Conservation (phyloP, 2,888 invertebrate species). For the Linhomoeus sp. region DNA sequence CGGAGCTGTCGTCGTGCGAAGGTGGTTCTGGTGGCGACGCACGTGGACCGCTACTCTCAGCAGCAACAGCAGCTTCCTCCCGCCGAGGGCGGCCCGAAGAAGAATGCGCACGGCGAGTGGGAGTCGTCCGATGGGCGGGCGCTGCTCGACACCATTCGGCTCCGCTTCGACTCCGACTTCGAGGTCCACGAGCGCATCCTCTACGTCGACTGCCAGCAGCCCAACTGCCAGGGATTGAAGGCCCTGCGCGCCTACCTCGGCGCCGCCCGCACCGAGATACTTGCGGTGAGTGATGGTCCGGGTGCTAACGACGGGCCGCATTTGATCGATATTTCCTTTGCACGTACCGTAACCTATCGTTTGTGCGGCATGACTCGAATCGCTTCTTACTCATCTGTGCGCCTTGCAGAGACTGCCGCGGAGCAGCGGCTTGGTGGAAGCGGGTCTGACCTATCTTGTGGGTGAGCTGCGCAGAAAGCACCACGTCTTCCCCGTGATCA, state of each 20-base stretch:
- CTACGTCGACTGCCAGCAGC: slow-evolving; percentile 43
- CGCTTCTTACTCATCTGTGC: no score
- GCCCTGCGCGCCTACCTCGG: slow-evolving; percentile 39
- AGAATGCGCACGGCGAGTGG: slow-evolving; percentile 39
- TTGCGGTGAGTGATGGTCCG: slow-evolving; percentile 30
- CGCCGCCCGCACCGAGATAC: slow-evolving; percentile 36
- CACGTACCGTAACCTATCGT: no score
- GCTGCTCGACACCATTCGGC: slow-evolving; percentile 29
- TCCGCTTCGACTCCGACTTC: slow-evolving; percentile 39
- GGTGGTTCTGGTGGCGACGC: slow-evolving; percentile 44
- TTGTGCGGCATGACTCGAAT: no score
- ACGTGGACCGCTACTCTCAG: slow-evolving; percentile 34
- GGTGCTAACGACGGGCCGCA: no score
- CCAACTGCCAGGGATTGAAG: slow-evolving; percentile 43
- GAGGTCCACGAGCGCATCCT: slow-evolving; percentile 40
- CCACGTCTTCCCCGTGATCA: slow-evolving; percentile 42
- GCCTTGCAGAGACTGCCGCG: slow-evolving; percentile 33
- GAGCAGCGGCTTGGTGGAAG: slow-evolving; percentile 42
- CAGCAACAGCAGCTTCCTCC: slow-evolving; percentile 25
- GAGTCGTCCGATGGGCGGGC: slow-evolving; percentile 39
- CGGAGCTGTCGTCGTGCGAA: slow-evolving; percentile 35
- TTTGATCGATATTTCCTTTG: no score
- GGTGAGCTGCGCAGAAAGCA: slow-evolving; percentile 37
- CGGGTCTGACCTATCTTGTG: slow-evolving; percentile 27
- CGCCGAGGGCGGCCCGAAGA: slow-evolving; percentile 28